Evolutionary conservation across 30 jellyfish, hydroid and myxozoan species (phyloP).

Genomic region (Kudoa iwatai): DNA sequence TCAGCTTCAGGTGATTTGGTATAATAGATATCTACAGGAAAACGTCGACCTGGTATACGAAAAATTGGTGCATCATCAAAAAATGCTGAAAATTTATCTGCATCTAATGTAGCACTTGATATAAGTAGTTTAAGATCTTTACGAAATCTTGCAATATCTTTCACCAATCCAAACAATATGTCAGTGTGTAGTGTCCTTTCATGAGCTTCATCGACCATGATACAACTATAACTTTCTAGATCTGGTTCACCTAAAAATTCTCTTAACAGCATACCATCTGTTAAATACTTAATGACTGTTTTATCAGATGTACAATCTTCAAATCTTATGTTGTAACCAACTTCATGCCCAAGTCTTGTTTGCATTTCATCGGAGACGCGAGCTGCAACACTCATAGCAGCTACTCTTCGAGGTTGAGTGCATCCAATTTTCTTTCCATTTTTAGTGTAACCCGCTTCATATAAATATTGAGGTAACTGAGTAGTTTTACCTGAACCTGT

Average conservation of each 20-base stretch:
- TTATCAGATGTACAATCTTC: slow-evolving; percentile 82
- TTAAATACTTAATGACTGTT: slow-evolving; percentile 60
- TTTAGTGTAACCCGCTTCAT: slow-evolving; percentile 71
- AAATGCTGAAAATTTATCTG: slow-evolving; percentile 62
- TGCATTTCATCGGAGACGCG: slow-evolving; percentile 89
- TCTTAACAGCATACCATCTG: slow-evolving; percentile 92
- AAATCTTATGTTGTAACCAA: slow-evolving; percentile 81
- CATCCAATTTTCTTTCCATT: slow-evolving; percentile 61
- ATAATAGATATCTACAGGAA: slow-evolving; percentile 71
- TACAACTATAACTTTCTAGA: slow-evolving; percentile 61
- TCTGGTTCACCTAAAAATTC: slow-evolving; percentile 96
- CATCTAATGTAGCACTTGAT: slow-evolving; percentile 96
- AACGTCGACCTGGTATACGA: slow-evolving; percentile 92
- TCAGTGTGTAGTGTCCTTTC: slow-evolving; percentile 93
- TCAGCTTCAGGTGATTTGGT: slow-evolving; percentile 98
- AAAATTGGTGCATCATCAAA: slow-evolving; percentile 97
- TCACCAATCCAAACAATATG: slow-evolving; percentile 53
- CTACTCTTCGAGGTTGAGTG: slow-evolving; percentile 97
- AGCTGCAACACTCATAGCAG: slow-evolving; percentile 99
- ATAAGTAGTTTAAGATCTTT: slow-evolving; percentile 41
- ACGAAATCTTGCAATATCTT: slow-evolving; percentile 82
- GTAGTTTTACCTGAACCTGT: slow-evolving; percentile 98
- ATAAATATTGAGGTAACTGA: slow-evolving; percentile 65
- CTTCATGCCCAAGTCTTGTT: slow-evolving; percentile 72
- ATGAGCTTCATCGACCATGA: slow-evolving; percentile 86